Conservation (phyloP, 2,888 invertebrate species). For the Temnothorax rugatulus region DNA sequence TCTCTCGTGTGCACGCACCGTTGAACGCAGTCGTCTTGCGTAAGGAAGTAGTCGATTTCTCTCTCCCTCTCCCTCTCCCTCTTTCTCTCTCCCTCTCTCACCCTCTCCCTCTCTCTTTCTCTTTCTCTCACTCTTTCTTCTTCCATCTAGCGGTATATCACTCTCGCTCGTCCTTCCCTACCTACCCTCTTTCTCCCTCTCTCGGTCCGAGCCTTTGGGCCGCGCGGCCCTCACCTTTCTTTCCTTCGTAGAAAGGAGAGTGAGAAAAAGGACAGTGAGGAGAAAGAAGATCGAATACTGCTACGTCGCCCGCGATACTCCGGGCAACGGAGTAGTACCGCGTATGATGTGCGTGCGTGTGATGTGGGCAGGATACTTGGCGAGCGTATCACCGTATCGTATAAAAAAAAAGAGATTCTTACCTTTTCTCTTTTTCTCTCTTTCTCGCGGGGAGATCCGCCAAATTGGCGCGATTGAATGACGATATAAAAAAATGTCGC, state of each 20-base stretch:
- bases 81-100: constrained; percentile 54
- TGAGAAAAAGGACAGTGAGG: constrained; percentile 26
- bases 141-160: constrained; percentile 34
- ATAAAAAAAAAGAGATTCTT: constrained; percentile 27
- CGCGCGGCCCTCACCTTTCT: constrained; percentile 51
- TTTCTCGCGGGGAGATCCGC: background rate
- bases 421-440: background rate
- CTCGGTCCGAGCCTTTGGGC: constrained; percentile 27
- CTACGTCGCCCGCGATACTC: constrained; percentile 41
- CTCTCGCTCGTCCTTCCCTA: constrained; percentile 46
- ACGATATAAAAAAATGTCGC: constrained; percentile 7
- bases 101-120: constrained; percentile 49
- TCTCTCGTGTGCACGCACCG: constrained; percentile 80
- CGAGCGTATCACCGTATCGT: constrained; percentile 24
- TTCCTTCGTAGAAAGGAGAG: constrained; percentile 46
- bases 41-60: constrained; percentile 80
- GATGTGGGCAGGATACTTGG: constrained; percentile 50
- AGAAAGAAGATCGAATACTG: constrained; percentile 35
- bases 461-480: constrained; percentile 3
- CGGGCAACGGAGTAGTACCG: background rate
- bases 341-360: constrained; percentile 26
- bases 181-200: constrained; percentile 25
- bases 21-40: constrained; percentile 81
- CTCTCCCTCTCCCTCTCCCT: constrained; percentile 56
- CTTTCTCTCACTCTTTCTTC: constrained; percentile 51